phyloP scores from a whole-genome alignment of 2,797 vertebrate genomes.

The Manis javanica region DNA sequence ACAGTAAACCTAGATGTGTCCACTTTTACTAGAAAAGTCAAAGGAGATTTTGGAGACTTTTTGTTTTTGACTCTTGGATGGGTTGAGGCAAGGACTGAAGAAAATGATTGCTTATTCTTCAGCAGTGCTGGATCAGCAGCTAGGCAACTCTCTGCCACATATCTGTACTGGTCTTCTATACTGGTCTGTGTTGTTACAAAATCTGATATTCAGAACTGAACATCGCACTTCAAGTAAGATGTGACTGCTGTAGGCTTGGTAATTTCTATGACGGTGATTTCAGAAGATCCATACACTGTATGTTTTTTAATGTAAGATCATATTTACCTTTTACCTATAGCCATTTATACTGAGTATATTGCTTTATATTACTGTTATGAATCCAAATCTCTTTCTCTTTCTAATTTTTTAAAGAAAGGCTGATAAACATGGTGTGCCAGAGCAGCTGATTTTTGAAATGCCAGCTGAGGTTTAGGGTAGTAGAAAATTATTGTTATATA shows the following conservation, averaged over 20 bases:
- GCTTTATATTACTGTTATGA: neutral
- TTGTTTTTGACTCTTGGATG: neutral
- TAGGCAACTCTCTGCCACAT: neutral
- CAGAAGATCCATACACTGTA: neutral
- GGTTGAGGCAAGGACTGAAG: neutral
- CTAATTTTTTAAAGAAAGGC: neutral
- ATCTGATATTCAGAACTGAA: neutral
- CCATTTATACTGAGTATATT: neutral
- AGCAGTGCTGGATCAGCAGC: neutral
- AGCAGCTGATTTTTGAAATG: conserved; percentile 4
- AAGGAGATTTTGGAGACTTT: neutral
- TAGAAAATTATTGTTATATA: neutral
- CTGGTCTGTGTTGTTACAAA: neutral
- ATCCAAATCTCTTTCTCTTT: neutral
- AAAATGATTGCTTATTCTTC: neutral
- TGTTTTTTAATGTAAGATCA: neutral
- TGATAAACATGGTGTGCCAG: neutral
- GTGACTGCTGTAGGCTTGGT: neutral
- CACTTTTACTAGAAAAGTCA: neutral
- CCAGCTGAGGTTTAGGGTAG: neutral
- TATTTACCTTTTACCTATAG: neutral
- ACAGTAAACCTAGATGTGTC: neutral
- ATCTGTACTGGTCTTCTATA: neutral
- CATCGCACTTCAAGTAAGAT: neutral
- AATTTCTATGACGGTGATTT: neutral